These are phyloP conservation scores for Pristionchus pacificus DNA, from an alignment of 1,140 invertebrate genomes.

Conservation along the genomic window DNA sequence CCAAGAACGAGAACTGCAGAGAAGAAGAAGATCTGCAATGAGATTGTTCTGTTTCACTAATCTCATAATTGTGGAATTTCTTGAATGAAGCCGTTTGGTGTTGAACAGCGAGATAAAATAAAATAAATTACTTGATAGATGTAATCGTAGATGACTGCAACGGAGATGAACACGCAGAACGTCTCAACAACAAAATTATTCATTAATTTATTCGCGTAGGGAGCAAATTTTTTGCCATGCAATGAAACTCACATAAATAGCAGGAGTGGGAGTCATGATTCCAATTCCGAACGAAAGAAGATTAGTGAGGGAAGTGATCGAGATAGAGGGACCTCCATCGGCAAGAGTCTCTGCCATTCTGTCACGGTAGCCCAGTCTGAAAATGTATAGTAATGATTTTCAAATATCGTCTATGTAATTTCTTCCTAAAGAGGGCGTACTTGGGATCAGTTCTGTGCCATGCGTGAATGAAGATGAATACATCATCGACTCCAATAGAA, in stretches of 20 bases:
- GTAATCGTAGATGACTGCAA: slow-evolving; percentile 54
- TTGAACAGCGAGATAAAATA: too few species aligned
- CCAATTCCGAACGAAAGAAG: slow-evolving; percentile 93
- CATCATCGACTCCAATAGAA: slow-evolving; percentile 57
- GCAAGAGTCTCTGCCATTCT: slow-evolving; percentile 81
- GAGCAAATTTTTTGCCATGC: too few species aligned
- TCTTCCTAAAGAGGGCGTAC: background rate
- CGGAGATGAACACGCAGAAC: slow-evolving; percentile 53
- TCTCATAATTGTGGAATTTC: too few species aligned
- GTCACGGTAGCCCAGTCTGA: slow-evolving; percentile 23
- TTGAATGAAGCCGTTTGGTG: too few species aligned
- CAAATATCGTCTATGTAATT: background rate
- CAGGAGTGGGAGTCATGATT: slow-evolving; percentile 83
- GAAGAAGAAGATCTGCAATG: slow-evolving; percentile 56
- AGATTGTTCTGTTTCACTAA: too few species aligned
- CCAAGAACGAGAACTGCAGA: slow-evolving; percentile 50
- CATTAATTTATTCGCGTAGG: slow-evolving; percentile 1
- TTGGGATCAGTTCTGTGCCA: slow-evolving; percentile 45
- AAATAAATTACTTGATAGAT: too few species aligned
- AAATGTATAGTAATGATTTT: background rate
- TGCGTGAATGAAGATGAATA: slow-evolving; percentile 55
- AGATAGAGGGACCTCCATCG: slow-evolving; percentile 93
- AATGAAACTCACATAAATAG: slow-evolving; percentile 63
- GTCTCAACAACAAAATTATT: slow-evolving; percentile 30
- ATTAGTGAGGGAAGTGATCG: slow-evolving; percentile 94